Evolutionary conservation across 1,140 invertebrate species (phyloP).

Genomic region (Amyelois transitella): DNA sequence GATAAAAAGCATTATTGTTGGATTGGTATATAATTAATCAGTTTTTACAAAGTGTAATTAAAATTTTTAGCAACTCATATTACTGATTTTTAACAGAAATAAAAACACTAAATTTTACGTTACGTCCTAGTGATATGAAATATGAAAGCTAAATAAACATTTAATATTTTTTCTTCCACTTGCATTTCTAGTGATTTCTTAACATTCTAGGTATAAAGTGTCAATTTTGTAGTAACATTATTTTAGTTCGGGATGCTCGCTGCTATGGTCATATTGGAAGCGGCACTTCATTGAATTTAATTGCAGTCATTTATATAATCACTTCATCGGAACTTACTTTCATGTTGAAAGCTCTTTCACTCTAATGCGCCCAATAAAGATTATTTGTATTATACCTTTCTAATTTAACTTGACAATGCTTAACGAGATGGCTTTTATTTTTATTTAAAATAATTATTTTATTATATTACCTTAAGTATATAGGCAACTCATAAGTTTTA

Average conservation of each 20-base stretch:
- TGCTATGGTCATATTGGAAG: slow-evolving; percentile 49
- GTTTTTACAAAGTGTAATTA: too few relatives aligned
- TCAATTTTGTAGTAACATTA: background rate
- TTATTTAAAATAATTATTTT: background rate
- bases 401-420: slow-evolving; percentile 27
- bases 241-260: background rate
- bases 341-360: slow-evolving; percentile 44
- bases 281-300: slow-evolving; percentile 56
- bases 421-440: slow-evolving; percentile 23
- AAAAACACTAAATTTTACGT: too few relatives aligned
- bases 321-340: slow-evolving; percentile 57
- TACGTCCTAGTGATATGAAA: too few relatives aligned
- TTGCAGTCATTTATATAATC: slow-evolving; percentile 61
- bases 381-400: slow-evolving; percentile 34
- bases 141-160: too few relatives aligned
- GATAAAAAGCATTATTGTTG: too few relatives aligned
- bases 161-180: too few relatives aligned
- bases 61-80: too few relatives aligned
- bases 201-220: background rate
- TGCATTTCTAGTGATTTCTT: too few relatives aligned
- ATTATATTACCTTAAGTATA: background rate
- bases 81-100: too few relatives aligned
- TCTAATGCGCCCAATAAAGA: slow-evolving; percentile 49
- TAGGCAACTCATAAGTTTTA: background rate
- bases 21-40: too few relatives aligned